These are phyloP conservation scores for Mythimna vitellina DNA, from an alignment of 2,888 invertebrate species.

Conservation along the genomic window DNA sequence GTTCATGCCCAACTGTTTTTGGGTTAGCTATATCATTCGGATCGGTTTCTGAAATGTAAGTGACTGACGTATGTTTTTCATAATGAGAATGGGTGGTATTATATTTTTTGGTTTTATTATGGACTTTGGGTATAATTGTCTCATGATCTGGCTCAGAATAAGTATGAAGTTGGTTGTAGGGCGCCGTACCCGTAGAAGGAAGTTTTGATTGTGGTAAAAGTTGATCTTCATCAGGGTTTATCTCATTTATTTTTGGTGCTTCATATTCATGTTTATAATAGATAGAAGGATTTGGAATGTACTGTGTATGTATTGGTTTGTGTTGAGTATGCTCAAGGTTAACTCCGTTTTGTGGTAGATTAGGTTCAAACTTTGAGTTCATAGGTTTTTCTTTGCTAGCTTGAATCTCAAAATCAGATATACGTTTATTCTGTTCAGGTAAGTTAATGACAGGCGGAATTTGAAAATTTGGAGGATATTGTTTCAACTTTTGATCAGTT, in stretches of 20 bases:
- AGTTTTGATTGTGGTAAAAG: background rate
- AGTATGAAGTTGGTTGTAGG: background rate
- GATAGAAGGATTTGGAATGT: slow-evolving; percentile 9
- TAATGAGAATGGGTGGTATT: slow-evolving; percentile 13
- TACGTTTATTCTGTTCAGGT: background rate
- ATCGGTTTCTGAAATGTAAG: slow-evolving; percentile 15
- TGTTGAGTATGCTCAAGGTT: background rate
- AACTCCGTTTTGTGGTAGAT: background rate
- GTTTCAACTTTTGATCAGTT: background rate
- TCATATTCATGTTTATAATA: slow-evolving; percentile 20
- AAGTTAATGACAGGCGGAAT: background rate
- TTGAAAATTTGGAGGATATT: background rate
- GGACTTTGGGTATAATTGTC: background rate
- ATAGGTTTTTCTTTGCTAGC: background rate
- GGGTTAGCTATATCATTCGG: background rate
- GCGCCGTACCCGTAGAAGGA: background rate
- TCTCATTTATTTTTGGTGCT: slow-evolving; percentile 9
- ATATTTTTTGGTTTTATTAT: slow-evolving; percentile 9
- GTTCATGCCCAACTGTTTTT: background rate
- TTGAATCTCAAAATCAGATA: background rate
- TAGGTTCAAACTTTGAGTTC: background rate
- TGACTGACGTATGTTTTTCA: slow-evolving; percentile 8
- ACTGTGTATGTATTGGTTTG: background rate
- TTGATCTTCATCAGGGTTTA: slow-evolving; percentile 4
- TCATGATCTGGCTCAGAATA: background rate